Base-by-base conservation (phyloP, 2,888 invertebrate species). In the Melipona bicolor region DNA sequence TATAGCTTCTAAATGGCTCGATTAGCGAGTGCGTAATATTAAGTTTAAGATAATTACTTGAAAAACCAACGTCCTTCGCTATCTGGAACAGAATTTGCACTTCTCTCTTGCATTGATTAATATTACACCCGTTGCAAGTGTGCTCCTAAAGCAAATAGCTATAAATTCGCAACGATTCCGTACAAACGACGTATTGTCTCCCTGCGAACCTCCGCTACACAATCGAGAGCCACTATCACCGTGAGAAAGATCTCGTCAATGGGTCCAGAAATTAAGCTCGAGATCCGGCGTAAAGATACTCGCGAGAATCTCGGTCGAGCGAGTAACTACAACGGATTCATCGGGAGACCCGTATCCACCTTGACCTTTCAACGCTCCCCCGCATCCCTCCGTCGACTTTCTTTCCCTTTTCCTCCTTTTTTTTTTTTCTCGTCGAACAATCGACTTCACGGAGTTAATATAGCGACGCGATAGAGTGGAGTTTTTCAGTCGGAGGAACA, bases 201-300 rank as follows among this genome's bases (percentile, higher is more conserved):
- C 49, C n/a, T 11, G 59, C 36, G 49, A 72, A 52, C 67, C 19
- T 36, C 9, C 27, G 65, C 27, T 17, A 43, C 49, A 36, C 54
- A 21, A 24, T 19, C 17, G 17, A 15, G 61, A 32, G 32, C 21
- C 62, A 77, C 52, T 79, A 79, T 21, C 62, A 69, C 52, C 84
- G 84, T 85, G 84, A 85, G 84, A 85, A 84, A 27, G 17, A 19
- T 59, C 50, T n/a, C 54, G 13, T 73, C 32, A 56, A 36, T 52
- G 67, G 54, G 36, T 36, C 49, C 32, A 68, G 71, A 85, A 84
- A 89, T 88, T 87, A 87, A 89, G 67, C 65, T 65, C 68, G n/a
- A 69, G 72, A 85, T 83, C n/a, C 43, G 75, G 62, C 50, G 71
- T 50, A 27, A 83, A 77, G 77, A 77, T 79, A 83, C 75, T 27